Percentiles rank a stretch among this genome's conserved stretches.
Evolutionary conservation across 1,140 invertebrate species (phyloP).

Genomic region (Hermatobates lingyangjiaoensis): DNA sequence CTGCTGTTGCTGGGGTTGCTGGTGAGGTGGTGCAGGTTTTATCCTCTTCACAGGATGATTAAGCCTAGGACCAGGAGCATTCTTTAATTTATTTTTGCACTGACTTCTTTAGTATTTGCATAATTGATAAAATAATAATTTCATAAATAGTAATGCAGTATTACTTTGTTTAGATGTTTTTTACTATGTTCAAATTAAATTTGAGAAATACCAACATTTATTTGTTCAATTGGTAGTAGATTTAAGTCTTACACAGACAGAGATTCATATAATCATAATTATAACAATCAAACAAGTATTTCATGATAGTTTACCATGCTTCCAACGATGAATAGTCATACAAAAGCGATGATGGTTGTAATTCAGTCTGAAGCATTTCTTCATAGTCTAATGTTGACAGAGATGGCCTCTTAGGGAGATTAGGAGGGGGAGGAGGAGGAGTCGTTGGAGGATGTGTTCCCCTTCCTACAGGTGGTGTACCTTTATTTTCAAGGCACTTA

Average conservation of each 20-base stretch:
- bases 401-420: constrained; percentile 44
- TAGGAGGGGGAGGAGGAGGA: constrained; percentile 13
- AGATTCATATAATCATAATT: too few relatives aligned
- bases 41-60: constrained; percentile 75
- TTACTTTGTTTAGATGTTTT: too few relatives aligned
- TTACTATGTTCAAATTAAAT: too few relatives aligned
- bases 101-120: too few relatives aligned
- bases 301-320: constrained; percentile 54
- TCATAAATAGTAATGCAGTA: too few relatives aligned
- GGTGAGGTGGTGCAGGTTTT: constrained; percentile 36
- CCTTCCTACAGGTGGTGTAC: constrained; percentile 17
- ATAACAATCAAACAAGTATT: too few relatives aligned
- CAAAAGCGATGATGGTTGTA: constrained; percentile 57
- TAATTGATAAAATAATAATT: too few relatives aligned
- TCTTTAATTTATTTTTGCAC: not conserved
- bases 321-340: constrained; percentile 74
- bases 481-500: not conserved
- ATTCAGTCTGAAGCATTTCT: constrained; percentile 51
- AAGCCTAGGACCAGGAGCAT: constrained; percentile 31
- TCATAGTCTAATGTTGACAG: constrained; percentile 52
- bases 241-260: too few relatives aligned
- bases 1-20: constrained; percentile 31
- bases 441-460: constrained; percentile 11
- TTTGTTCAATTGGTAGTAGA: too few relatives aligned
- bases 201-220: too few relatives aligned